phyloP scores from a whole-genome alignment of 2,797 vertebrate genomes.

The Mormyrops attenuatus region DNA sequence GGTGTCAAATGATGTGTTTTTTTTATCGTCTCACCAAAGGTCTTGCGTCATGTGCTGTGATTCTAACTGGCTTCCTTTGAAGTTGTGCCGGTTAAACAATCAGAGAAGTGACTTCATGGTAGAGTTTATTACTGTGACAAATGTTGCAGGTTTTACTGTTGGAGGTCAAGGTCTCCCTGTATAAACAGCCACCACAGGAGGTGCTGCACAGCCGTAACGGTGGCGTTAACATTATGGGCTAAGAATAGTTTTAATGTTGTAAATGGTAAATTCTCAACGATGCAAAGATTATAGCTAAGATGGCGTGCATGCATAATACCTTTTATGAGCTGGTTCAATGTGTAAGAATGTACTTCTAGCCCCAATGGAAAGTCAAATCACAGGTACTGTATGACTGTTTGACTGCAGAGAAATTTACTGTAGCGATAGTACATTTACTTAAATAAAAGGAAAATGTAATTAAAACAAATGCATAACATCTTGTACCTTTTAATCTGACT shows the following conservation, averaged over 20 bases:
- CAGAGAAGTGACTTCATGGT: slow-evolving; percentile 47
- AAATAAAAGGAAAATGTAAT: not conserved
- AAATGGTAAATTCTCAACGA: not conserved
- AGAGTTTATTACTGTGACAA: slow-evolving; percentile 42
- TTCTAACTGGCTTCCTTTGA: slow-evolving; percentile 16
- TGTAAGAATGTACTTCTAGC: not conserved
- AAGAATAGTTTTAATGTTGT: not conserved
- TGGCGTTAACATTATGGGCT: not conserved
- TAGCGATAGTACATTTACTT: not conserved
- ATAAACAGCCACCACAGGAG: not conserved
- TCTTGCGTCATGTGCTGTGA: not conserved
- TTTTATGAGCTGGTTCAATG: not conserved
- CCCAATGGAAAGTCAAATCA: not conserved
- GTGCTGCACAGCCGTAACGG: not conserved
- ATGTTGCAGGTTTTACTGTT: slow-evolving; percentile 20
- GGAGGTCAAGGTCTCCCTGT: slow-evolving; percentile 42
- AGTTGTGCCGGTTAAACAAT: slow-evolving; percentile 18
- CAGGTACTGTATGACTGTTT: not conserved
- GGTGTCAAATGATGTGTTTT: not conserved
- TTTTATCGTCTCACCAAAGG: not conserved
- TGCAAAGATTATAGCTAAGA: not conserved
- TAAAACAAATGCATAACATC: not conserved
- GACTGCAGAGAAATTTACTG: not conserved
- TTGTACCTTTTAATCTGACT: not conserved
- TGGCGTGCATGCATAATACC: not conserved